Conservation (phyloP, 2,888 invertebrate species). For the Cephus pulcher region DNA sequence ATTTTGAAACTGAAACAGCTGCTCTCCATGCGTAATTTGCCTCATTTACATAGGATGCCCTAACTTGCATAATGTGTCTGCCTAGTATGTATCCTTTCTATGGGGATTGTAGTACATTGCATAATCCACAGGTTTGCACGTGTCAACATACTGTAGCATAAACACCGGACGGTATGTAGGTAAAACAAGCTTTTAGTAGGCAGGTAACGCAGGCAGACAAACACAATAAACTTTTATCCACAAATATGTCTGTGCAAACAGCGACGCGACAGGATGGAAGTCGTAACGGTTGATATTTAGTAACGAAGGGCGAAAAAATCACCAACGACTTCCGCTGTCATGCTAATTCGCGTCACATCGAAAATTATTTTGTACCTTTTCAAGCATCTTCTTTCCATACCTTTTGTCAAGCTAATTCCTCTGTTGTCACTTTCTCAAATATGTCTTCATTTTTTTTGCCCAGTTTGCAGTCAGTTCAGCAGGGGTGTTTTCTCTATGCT, state of each 20-base stretch:
- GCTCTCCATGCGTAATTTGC: background rate
- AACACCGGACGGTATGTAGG: background rate
- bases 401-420: background rate
- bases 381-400: too few relatives aligned
- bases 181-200: background rate
- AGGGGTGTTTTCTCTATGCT: constrained; percentile 91
- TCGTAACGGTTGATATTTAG: background rate
- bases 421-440: background rate
- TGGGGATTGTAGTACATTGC: background rate
- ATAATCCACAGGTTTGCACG: background rate
- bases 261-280: background rate
- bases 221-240: background rate
- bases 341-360: background rate
- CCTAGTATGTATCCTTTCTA: background rate
- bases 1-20: background rate
- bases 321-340: background rate
- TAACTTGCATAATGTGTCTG: background rate
- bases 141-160: background rate
- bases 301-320: background rate
- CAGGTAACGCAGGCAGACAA: background rate
- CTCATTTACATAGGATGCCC: background rate
- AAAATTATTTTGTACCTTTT: background rate
- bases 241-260: background rate
- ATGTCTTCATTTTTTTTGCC: background rate
- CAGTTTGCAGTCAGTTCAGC: constrained; percentile 92